phyloP scores from a whole-genome alignment of 2,113 vertebrate species.

The Candoia aspera region DNA sequence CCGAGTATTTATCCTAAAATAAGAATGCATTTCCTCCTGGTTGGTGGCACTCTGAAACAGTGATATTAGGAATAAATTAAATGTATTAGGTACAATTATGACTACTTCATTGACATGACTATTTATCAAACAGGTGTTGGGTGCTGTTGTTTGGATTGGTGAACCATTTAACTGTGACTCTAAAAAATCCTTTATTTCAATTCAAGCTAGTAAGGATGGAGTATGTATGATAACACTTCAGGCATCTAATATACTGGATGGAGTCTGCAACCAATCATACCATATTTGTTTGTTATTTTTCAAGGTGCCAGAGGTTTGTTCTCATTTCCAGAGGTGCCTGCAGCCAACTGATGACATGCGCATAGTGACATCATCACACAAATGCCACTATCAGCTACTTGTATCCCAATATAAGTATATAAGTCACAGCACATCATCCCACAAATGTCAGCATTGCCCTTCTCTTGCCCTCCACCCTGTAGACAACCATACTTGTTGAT shows the following conservation, averaged over 20 bases:
- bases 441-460: no score
- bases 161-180: not conserved
- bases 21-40: not conserved
- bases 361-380: not conserved
- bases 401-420: not conserved
- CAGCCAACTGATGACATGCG: not conserved
- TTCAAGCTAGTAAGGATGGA: not conserved
- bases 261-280: not conserved
- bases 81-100: not conserved
- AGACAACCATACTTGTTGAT: no score
- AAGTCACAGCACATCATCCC: not conserved
- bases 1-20: not conserved
- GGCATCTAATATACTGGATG: not conserved
- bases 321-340: not conserved
- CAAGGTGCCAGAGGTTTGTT: not conserved
- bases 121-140: not conserved
- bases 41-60: not conserved
- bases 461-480: no score
- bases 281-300: not conserved
- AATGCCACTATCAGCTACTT: not conserved
- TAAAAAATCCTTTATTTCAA: not conserved
- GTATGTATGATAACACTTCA: not conserved
- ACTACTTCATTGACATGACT: not conserved
- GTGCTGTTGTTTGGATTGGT: not conserved
- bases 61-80: not conserved